Evolutionary conservation across 2,888 invertebrate genomes (phyloP).

Genomic region (Drosophila subsilvestris): DNA sequence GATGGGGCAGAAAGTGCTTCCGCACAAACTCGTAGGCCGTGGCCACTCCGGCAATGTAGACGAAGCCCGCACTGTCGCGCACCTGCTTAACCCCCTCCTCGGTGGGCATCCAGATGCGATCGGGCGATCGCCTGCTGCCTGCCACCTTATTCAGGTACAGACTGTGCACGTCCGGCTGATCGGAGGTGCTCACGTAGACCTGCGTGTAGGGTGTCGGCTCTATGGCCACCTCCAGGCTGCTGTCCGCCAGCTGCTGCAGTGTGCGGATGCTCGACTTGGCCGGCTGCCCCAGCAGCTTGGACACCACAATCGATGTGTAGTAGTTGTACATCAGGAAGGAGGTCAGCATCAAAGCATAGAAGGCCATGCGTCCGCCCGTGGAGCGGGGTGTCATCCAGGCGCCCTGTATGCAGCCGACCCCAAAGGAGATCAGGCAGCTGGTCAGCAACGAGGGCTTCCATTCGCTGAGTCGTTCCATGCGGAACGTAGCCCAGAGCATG

Average conservation of each 20-base stretch:
- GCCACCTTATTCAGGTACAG: slow-evolving; percentile 71
- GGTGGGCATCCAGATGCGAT: slow-evolving; percentile 65
- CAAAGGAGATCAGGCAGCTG: slow-evolving; percentile 83
- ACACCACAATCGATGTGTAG: slow-evolving; percentile 87
- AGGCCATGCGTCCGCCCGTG: slow-evolving; percentile 83
- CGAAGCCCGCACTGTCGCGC: slow-evolving; percentile 74
- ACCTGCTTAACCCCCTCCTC: slow-evolving; percentile 73
- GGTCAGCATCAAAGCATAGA: slow-evolving; percentile 74
- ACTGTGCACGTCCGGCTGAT: slow-evolving; percentile 62
- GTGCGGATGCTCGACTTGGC: slow-evolving; percentile 85
- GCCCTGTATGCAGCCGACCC: slow-evolving; percentile 85
- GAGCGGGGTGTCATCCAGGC: slow-evolving; percentile 84
- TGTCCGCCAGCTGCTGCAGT: slow-evolving; percentile 85
- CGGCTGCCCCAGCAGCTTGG: slow-evolving; percentile 86
- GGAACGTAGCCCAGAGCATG: slow-evolving; percentile 82
- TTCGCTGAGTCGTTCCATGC: slow-evolving; percentile 57
- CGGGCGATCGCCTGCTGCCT: slow-evolving; percentile 49
- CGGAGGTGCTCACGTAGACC: slow-evolving; percentile 69
- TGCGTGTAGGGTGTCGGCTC: slow-evolving; percentile 84
- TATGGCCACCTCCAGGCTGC: slow-evolving; percentile 85
- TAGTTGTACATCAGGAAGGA: slow-evolving; percentile 86
- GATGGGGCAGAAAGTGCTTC: slow-evolving; percentile 74
- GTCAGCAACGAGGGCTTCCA: slow-evolving; percentile 76
- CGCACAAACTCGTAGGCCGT: slow-evolving; percentile 71
- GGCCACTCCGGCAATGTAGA: slow-evolving; percentile 76